Evolutionary conservation across 2,888 invertebrate genomes (phyloP).

Genomic region (Habrosyne pyritoides): DNA sequence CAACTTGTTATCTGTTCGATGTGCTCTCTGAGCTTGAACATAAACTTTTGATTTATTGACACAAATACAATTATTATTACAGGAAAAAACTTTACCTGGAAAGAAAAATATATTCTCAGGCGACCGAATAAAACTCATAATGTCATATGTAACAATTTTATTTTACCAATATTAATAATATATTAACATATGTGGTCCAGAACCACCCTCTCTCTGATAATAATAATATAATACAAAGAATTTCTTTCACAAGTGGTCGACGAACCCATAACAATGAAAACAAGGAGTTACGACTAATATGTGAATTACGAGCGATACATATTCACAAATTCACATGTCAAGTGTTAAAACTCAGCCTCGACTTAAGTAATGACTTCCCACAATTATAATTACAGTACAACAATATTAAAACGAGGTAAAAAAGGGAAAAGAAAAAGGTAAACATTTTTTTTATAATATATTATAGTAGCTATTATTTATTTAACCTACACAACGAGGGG

Average conservation of each 20-base stretch:
- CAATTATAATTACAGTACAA: slow-evolving; percentile 54
- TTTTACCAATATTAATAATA: slow-evolving; percentile 84
- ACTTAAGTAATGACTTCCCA: slow-evolving; percentile 52
- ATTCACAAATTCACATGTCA: slow-evolving; percentile 44
- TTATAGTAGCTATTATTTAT: slow-evolving; percentile 46
- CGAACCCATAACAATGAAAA: slow-evolving; percentile 80
- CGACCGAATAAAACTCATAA: slow-evolving; percentile 47
- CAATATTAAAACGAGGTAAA: slow-evolving; percentile 72
- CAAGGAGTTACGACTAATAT: slow-evolving; percentile 65
- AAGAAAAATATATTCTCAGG: no score
- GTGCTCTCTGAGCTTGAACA: no score
- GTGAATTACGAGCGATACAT: slow-evolving; percentile 35
- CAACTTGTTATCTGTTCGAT: no score
- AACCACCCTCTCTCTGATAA: slow-evolving; percentile 80
- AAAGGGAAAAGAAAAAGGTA: slow-evolving; percentile 62
- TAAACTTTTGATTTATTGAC: no score
- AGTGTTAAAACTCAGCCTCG: slow-evolving; percentile 55
- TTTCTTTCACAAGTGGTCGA: slow-evolving; percentile 73
- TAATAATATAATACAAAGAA: slow-evolving; percentile 80
- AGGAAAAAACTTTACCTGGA: no score
- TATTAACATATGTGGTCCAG: slow-evolving; percentile 82
- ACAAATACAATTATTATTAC: no score
- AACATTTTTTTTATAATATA: slow-evolving; percentile 73
- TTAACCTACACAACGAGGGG: slow-evolving; percentile 56
- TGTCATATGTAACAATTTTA: slow-evolving; percentile 82